Conservation (phyloP, 2,797 vertebrate species). For the Australoheros facetus region DNA sequence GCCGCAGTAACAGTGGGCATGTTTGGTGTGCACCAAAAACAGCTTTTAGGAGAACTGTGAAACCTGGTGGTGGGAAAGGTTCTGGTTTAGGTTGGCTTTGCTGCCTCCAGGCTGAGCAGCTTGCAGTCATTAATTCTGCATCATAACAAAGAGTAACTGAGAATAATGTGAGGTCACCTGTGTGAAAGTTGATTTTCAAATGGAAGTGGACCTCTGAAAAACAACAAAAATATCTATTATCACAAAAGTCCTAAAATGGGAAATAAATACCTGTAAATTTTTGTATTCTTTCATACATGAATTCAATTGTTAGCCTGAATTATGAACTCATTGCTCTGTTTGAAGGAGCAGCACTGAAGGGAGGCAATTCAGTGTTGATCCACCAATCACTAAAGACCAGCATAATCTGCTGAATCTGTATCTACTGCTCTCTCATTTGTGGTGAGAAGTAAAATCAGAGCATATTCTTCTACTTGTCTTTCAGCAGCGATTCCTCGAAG, state of each 20-base stretch:
- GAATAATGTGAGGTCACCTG: not conserved
- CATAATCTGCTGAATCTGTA: too few relatives aligned
- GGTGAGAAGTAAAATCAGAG: too few relatives aligned
- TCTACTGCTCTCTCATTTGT: too few relatives aligned
- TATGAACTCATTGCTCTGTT: not conserved
- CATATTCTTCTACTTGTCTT: too few relatives aligned
- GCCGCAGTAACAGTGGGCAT: too few relatives aligned
- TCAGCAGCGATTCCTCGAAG: too few relatives aligned
- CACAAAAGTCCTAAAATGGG: not conserved
- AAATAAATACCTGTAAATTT: not conserved
- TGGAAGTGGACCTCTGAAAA: fast-evolving
- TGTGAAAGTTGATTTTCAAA: not conserved
- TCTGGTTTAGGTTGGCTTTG: not conserved
- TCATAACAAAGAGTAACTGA: not conserved
- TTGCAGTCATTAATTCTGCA: not conserved
- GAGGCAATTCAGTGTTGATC: too few relatives aligned
- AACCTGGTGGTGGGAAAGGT: not conserved
- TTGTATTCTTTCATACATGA: not conserved
- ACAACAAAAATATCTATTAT: not conserved
- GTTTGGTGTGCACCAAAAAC: not conserved
- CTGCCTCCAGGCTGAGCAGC: not conserved
- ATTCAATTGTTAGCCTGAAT: not conserved
- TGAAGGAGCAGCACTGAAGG: too few relatives aligned
- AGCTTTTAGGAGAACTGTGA: not conserved
- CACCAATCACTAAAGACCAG: too few relatives aligned